A percentile compares a stretch with the other conserved stretches of the same genome.
phyloP scores from a whole-genome alignment of 1,140 invertebrate genomes.

The Steinernema feltiae region DNA sequence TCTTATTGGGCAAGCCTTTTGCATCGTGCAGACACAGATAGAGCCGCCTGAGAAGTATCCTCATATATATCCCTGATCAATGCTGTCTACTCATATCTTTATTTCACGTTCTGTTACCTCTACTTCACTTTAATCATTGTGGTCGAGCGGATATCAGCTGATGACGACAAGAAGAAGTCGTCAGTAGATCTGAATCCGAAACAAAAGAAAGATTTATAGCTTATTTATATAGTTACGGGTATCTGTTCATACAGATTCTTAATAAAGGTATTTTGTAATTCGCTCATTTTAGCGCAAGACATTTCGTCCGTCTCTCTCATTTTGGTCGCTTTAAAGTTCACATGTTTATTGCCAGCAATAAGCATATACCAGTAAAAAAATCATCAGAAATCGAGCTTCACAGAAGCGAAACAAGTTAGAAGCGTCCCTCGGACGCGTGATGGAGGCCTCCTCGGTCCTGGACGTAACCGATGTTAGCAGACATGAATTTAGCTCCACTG shows the following conservation, averaged over 20 bases:
- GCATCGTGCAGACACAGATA: not conserved
- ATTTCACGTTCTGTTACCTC: too few species aligned
- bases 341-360: constrained; percentile 7
- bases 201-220: too few species aligned
- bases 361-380: not conserved
- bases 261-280: too few species aligned
- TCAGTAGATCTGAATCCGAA: too few species aligned
- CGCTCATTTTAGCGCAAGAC: too few species aligned
- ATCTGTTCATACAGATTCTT: too few species aligned
- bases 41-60: not conserved
- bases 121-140: too few species aligned
- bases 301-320: too few species aligned
- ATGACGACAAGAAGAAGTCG: too few species aligned
- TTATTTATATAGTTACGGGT: too few species aligned
- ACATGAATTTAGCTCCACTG: not conserved
- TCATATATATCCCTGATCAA: constrained; percentile 23
- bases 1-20: constrained; percentile 8
- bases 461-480: not conserved
- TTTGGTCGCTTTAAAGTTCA: not conserved
- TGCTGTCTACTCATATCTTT: constrained; percentile 15
- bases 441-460: not conserved
- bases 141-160: too few species aligned
- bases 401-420: not conserved
- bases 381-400: not conserved
- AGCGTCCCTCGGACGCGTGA: not conserved